Evolutionary conservation across 2,888 invertebrate genomes (phyloP).

Genomic region (Schizaphis graminum): DNA sequence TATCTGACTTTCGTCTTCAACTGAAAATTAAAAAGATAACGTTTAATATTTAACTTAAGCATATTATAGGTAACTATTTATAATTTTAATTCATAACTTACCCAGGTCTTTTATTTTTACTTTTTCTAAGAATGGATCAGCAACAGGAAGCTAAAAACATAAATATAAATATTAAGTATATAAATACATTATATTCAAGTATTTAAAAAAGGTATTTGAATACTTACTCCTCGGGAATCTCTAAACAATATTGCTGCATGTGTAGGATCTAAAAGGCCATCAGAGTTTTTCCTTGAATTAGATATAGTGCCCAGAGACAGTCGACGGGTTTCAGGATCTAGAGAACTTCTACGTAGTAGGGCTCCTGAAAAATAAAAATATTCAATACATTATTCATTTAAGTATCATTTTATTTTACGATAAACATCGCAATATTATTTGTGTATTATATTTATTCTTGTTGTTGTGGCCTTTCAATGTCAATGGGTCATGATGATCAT

Average conservation of each 20-base stretch:
- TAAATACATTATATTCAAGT: background rate
- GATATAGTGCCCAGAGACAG: constrained; percentile 81
- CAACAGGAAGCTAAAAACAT: constrained; percentile 82
- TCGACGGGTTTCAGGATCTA: constrained; percentile 83
- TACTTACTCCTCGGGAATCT: constrained; percentile 92
- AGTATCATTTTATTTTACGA: constrained; percentile 8
- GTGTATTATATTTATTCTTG: constrained; percentile 39
- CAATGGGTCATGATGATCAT: constrained; percentile 44
- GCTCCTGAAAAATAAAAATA: constrained; percentile 75
- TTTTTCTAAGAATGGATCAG: constrained; percentile 92
- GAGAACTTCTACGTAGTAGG: constrained; percentile 80
- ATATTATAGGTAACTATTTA: background rate
- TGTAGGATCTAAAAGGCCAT: constrained; percentile 86
- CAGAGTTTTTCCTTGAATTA: constrained; percentile 78
- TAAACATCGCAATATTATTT: constrained; percentile 24
- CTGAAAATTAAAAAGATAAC: constrained; percentile 75
- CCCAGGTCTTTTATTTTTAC: constrained; percentile 83
- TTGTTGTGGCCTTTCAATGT: constrained; percentile 51
- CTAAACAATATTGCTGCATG: constrained; percentile 92
- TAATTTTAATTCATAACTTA: constrained; percentile 70
- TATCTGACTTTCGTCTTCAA: constrained; percentile 97
- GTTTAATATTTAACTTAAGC: background rate
- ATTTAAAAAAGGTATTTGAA: background rate
- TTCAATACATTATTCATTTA: constrained; percentile 9
- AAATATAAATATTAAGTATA: constrained; percentile 70